Evolutionary conservation across 1,140 invertebrate genomes (phyloP).

Genomic region (Ostrea edulis): DNA sequence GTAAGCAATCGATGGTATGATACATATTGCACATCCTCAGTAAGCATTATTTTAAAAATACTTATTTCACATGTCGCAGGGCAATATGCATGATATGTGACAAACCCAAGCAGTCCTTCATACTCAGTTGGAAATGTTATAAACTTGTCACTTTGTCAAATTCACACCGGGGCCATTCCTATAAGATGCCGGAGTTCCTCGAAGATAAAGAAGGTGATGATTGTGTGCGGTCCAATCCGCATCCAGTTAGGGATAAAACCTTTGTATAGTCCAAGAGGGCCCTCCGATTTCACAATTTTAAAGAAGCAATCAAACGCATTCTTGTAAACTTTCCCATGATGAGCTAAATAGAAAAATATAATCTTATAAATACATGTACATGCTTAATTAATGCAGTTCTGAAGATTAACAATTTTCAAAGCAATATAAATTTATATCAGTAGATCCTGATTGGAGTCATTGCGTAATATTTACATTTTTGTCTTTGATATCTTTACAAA

Average conservation of each 20-base stretch:
- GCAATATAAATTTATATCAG: too few relatives aligned
- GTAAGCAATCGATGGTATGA: too few relatives aligned
- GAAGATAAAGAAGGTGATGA: conserved; percentile 71
- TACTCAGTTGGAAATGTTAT: neutral
- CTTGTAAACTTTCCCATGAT: conserved; percentile 53
- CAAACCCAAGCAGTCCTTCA: too few relatives aligned
- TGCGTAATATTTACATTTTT: too few relatives aligned
- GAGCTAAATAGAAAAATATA: neutral
- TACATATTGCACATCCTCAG: too few relatives aligned
- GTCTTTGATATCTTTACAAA: too few relatives aligned
- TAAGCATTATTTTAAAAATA: too few relatives aligned
- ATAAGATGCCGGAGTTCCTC: conserved; percentile 67
- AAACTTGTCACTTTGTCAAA: neutral
- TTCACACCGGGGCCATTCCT: conserved; percentile 67
- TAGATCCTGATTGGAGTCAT: too few relatives aligned
- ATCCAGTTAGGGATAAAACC: conserved; percentile 75
- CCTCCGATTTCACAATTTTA: conserved; percentile 65
- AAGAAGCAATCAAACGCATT: conserved; percentile 65
- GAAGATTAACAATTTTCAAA: too few relatives aligned
- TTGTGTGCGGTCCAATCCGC: conserved; percentile 73
- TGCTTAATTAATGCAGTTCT: too few relatives aligned
- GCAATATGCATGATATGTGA: too few relatives aligned
- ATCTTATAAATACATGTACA: neutral
- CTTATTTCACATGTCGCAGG: too few relatives aligned
- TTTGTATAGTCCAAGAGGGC: conserved; percentile 69